Conservation (phyloP, 2,888 invertebrate species). For the Heteromyza rotundicornis region DNA sequence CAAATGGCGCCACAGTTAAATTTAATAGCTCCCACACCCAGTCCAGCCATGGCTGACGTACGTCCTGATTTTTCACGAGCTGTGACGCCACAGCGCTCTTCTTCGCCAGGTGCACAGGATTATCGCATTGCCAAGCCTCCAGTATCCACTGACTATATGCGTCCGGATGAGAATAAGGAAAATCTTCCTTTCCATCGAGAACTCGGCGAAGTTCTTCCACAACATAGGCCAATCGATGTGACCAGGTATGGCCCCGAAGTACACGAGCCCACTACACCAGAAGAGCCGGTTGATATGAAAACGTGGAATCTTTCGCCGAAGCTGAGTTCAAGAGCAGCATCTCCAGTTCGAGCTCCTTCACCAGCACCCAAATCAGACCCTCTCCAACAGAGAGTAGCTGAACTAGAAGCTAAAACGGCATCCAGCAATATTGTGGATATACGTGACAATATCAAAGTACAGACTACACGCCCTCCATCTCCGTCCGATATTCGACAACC, state of each 20-base stretch:
- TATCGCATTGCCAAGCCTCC: constrained; percentile 52
- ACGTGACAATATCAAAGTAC: constrained; percentile 49
- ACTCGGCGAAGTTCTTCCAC: constrained; percentile 42
- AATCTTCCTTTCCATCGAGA: constrained; percentile 20
- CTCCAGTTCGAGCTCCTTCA: background rate
- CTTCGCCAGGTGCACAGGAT: constrained; percentile 38
- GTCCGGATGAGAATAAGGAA: constrained; percentile 49
- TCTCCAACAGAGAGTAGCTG: constrained; percentile 45
- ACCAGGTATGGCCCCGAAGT: constrained; percentile 46
- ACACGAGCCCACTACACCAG: background rate
- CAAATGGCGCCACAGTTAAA: constrained; percentile 43
- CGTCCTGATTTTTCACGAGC: constrained; percentile 39
- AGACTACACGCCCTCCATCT: constrained; percentile 50
- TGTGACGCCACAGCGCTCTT: constrained; percentile 23
- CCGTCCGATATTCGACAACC: constrained; percentile 39
- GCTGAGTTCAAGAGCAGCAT: constrained; percentile 11
- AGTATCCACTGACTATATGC: constrained; percentile 51
- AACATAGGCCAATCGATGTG: constrained; percentile 57
- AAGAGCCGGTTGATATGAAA: constrained; percentile 6
- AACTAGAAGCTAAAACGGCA: constrained; percentile 44
- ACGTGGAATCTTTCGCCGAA: background rate
- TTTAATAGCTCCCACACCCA: constrained; percentile 54
- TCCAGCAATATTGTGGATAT: constrained; percentile 50
- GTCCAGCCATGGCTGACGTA: constrained; percentile 34
- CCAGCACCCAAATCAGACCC: constrained; percentile 30